Conservation (phyloP, 2,888 invertebrate species). For the Phasia obesa region DNA sequence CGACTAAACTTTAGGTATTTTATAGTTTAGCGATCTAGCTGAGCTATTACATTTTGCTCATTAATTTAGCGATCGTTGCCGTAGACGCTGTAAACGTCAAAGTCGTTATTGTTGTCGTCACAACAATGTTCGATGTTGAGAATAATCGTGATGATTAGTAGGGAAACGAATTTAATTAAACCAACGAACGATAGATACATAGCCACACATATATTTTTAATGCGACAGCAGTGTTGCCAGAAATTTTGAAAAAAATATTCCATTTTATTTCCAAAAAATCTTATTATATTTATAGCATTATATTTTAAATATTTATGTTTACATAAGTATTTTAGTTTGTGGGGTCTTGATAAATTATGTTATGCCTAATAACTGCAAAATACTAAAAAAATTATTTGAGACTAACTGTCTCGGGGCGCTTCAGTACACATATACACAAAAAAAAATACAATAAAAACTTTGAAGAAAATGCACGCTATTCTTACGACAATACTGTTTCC, state of each 20-base stretch:
- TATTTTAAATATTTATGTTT: too few species aligned
- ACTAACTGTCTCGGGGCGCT: too few species aligned
- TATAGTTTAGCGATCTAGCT: constrained; percentile 59
- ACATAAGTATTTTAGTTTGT: too few species aligned
- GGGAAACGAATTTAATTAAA: constrained; percentile 40
- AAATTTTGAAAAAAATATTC: not conserved
- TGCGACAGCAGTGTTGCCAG: constrained; percentile 28
- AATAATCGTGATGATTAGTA: constrained; percentile 9
- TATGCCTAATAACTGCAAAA: too few species aligned
- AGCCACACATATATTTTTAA: constrained; percentile 22
- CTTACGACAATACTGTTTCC: too few species aligned
- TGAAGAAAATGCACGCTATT: too few species aligned
- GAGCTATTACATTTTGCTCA: constrained; percentile 57
- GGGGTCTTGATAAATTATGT: too few species aligned
- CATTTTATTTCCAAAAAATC: too few species aligned
- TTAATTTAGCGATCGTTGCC: constrained; percentile 56
- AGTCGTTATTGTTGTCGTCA: constrained; percentile 14
- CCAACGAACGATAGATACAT: constrained; percentile 13
- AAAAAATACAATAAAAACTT: too few species aligned
- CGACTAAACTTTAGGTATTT: constrained; percentile 63
- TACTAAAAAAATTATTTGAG: too few species aligned
- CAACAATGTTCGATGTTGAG: constrained; percentile 8
- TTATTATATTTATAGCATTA: too few species aligned
- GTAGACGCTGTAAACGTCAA: constrained; percentile 17
- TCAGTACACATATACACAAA: too few species aligned